phyloP scores from a whole-genome alignment of 1,140 invertebrate genomes.

The Drosophila ogumai region DNA sequence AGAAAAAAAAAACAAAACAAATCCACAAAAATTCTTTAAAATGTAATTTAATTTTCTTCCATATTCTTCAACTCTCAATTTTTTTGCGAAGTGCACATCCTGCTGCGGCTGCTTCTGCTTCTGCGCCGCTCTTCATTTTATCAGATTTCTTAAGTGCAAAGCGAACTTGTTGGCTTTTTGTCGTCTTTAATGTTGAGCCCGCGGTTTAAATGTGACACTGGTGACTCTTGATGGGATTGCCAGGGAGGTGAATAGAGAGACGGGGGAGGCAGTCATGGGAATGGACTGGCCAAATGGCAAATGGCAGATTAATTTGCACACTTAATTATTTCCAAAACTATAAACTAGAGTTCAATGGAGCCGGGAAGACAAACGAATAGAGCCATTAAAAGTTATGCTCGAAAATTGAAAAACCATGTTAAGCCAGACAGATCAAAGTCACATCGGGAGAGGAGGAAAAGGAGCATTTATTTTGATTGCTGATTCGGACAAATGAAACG shows the following conservation, averaged over 20 bases:
- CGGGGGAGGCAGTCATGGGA: conserved; percentile 51
- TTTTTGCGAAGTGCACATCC: conserved; percentile 9
- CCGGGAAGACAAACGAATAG: conserved; percentile 58
- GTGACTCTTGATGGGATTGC: conserved; percentile 77
- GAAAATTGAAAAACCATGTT: conserved; percentile 81
- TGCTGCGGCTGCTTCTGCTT: conserved; percentile 13
- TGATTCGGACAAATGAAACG: conserved; percentile 79
- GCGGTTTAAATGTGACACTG: conserved; percentile 80
- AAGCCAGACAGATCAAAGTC: conserved; percentile 54
- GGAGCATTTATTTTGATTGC: conserved; percentile 68
- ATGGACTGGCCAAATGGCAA: conserved; percentile 37
- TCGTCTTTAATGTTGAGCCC: conserved; percentile 81
- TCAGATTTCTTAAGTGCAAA: conserved; percentile 84
- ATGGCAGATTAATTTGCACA: conserved; percentile 64
- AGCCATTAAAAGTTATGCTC: conserved; percentile 76
- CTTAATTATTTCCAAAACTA: conserved; percentile 45
- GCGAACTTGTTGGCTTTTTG: conserved; percentile 84
- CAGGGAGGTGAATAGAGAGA: background rate
- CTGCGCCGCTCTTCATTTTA: conserved; percentile 53
- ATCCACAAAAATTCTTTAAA: too few species aligned
- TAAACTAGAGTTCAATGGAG: conserved; percentile 45
- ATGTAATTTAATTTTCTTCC: too few species aligned
- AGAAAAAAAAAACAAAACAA: too few species aligned
- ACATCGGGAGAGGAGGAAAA: background rate
- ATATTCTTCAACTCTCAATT: too few species aligned